Evolutionary conservation across 2,113 vertebrate genomes (phyloP).

Genomic region (Pelmatolapia mariae): DNA sequence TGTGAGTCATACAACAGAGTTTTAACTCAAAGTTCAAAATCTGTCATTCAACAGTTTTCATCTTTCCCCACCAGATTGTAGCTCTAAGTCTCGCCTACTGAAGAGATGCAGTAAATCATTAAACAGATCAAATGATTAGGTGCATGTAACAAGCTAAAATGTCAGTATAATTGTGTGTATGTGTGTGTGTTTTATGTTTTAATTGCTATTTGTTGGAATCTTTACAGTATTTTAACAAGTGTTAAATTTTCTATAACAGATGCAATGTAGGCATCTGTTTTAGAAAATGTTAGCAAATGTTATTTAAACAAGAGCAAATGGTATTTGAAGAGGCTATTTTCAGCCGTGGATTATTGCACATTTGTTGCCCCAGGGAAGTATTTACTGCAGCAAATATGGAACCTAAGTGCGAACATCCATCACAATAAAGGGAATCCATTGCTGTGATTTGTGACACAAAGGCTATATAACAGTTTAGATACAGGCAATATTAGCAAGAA

Average conservation of each 20-base stretch:
- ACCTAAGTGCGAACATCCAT: neutral
- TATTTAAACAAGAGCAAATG: neutral
- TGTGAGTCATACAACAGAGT: neutral
- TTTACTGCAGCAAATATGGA: neutral
- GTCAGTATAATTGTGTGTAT: neutral
- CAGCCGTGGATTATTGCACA: neutral
- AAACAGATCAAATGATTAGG: neutral
- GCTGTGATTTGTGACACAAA: neutral
- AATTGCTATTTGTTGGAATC: neutral
- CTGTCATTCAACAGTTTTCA: neutral
- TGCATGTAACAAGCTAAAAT: neutral
- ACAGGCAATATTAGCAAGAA: neutral
- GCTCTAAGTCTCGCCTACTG: neutral
- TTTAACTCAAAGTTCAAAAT: neutral
- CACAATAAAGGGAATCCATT: neutral
- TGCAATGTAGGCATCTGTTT: neutral
- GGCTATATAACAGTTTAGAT: accelerated
- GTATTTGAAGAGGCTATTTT: neutral
- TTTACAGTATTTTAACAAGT: neutral
- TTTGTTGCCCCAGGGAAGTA: neutral
- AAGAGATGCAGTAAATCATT: neutral
- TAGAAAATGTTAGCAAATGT: neutral
- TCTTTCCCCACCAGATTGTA: neutral
- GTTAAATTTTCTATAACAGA: neutral
- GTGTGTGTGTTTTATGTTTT: neutral